Base-by-base conservation (phyloP, 2,113 vertebrate genomes). In the Myxocyprinus asiaticus region DNA sequence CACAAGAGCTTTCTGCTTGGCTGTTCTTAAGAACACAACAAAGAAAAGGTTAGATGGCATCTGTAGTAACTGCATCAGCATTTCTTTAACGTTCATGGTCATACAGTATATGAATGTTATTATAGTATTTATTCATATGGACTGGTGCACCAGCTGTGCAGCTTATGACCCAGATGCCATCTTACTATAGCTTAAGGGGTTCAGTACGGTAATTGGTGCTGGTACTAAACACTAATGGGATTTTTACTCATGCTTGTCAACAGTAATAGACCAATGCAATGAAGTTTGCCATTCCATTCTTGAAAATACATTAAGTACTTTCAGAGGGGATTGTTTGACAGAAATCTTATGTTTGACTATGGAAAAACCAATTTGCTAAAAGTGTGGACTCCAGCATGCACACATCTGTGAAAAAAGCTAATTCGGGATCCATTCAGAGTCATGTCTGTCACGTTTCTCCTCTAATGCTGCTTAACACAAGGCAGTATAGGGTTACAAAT, bases 401-500 rank as follows among this genome's bases (percentile, higher is more conserved):
- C 5, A 65, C 11, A 14, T 12, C 11, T 0, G 10, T 43, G 43
- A 70, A 70, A 70, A 6, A 14, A 43, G 12, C 67, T 15, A 9
- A 45, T 45, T 72, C 22, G 33, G 2, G 17, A 9, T 15, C 42
- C 9, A 45, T 17, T 58, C 55, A 58, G 14, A 56, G 14, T 44
- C 22, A 17, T 11, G n/a, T 17, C 48, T 43, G 77, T 53, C 67
- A 78, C 7, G 9, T 78, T 58, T 69, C 15, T 58, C 8, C 56
- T 15, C 42, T 59, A 45, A 73, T 59, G 43, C 55, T 11, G 9
- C 47, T 73, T 59, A 61, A 73, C 70, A 73, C 6, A 73, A 61
- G 43, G 43, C 70, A 72, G 70, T 17, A 44, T 61, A 58, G 14
- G 43, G 55, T 73, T 73, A 22, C 55, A 73, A 73, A 73, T 73